Percentiles rank a stretch among this genome's conserved stretches.
These are phyloP conservation scores for Mastomys coucha DNA, from an alignment of 2,113 vertebrate species.

Conservation along the genomic window DNA sequence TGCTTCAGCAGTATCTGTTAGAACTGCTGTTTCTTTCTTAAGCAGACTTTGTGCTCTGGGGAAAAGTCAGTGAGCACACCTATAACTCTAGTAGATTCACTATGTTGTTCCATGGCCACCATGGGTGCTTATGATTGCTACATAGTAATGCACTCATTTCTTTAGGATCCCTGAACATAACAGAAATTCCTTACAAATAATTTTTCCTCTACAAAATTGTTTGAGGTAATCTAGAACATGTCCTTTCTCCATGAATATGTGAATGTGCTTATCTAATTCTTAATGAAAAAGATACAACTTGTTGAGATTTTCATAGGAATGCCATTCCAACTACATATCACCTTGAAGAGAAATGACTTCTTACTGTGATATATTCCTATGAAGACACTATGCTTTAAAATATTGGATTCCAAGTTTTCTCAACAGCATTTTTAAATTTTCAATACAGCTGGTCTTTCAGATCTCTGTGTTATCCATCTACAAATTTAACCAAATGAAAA, in stretches of 20 bases:
- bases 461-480: neutral
- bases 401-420: neutral
- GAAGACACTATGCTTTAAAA: neutral
- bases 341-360: neutral
- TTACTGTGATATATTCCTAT: neutral
- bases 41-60: neutral
- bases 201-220: neutral
- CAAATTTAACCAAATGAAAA: neutral
- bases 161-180: neutral
- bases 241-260: neutral
- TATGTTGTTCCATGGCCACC: neutral
- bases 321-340: neutral
- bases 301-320: neutral
- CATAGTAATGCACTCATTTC: neutral
- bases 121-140: too few species aligned
- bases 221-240: neutral
- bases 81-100: neutral
- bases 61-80: neutral
- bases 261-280: neutral
- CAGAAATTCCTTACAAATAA: neutral
- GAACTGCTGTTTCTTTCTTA: neutral
- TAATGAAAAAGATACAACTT: neutral
- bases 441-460: too few species aligned
- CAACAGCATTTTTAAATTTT: neutral
- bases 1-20: neutral